A percentile compares a stretch with the other conserved stretches of the same genome.
Conservation (phyloP, 2,113 vertebrate species). For the Hystrix cristata region DNA sequence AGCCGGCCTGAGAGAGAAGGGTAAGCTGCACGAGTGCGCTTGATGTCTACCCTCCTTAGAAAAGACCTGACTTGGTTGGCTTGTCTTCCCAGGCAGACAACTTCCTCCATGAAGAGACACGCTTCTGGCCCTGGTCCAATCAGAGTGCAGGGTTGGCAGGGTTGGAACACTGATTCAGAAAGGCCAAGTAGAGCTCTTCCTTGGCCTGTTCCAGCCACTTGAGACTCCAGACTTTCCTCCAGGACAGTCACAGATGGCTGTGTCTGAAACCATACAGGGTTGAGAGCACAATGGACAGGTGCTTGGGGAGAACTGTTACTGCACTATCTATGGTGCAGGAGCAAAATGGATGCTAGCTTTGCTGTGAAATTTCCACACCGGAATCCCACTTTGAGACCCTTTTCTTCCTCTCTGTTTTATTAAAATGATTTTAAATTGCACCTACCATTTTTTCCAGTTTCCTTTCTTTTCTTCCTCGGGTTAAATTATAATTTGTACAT, state of each 20-base stretch:
- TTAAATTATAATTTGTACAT: too few species aligned
- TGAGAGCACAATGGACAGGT: rapidly evolving
- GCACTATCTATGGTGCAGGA: rapidly evolving
- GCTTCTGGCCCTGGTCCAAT: neutral
- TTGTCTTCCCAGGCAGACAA: rapidly evolving
- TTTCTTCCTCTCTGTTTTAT: neutral
- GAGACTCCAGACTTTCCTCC: neutral
- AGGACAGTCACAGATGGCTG: rapidly evolving
- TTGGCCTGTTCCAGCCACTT: neutral
- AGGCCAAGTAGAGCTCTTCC: rapidly evolving
- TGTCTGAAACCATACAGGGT: rapidly evolving
- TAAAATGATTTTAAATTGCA: neutral
- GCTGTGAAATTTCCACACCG: rapidly evolving
- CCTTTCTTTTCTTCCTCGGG: neutral
- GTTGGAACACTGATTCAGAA: rapidly evolving
- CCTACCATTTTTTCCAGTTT: neutral
- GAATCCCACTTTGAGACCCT: rapidly evolving
- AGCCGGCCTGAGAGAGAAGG: neutral
- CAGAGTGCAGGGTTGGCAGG: rapidly evolving
- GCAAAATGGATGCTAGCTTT: rapidly evolving
- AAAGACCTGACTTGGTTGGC: rapidly evolving
- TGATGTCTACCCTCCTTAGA: rapidly evolving
- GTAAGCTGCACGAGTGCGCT: neutral
- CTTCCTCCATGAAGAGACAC: neutral
- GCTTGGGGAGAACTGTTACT: rapidly evolving